phyloP scores from a whole-genome alignment of 2,888 invertebrate genomes.

The Ophonus ardosiacus region DNA sequence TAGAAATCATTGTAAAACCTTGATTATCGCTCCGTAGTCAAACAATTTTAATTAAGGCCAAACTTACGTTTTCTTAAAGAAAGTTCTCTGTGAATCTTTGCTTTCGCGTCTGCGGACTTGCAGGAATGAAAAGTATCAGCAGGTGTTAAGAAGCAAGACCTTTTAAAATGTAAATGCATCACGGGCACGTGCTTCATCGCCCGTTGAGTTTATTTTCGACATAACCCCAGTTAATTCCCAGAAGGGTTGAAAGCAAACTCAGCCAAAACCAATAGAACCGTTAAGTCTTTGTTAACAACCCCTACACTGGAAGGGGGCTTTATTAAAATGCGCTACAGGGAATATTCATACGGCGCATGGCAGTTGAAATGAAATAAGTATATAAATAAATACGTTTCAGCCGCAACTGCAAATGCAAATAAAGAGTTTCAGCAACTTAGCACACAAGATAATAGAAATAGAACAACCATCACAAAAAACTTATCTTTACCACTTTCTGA shows the following conservation, averaged over 20 bases:
- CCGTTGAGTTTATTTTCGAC: slow-evolving; percentile 44
- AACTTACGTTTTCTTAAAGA: slow-evolving; percentile 2
- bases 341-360: neutral
- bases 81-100: neutral
- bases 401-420: neutral
- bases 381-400: neutral
- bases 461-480: no score
- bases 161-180: slow-evolving; percentile 52
- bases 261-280: slow-evolving; percentile 51
- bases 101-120: neutral
- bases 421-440: neutral
- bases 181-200: neutral
- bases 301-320: neutral
- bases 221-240: slow-evolving; percentile 42
- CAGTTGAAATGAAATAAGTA: neutral
- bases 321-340: slow-evolving; percentile 38
- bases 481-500: no score
- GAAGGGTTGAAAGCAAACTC: slow-evolving; percentile 49
- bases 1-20: slow-evolving; percentile 6
- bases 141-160: slow-evolving; percentile 46
- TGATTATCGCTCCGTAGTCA: neutral
- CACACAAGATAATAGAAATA: no score
- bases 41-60: slow-evolving; percentile 3
- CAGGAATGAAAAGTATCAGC: slow-evolving; percentile 22
- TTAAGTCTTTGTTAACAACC: slow-evolving; percentile 53